These are phyloP conservation scores for Athalia circularis DNA, from an alignment of 2,888 invertebrate species.

Conservation along the genomic window DNA sequence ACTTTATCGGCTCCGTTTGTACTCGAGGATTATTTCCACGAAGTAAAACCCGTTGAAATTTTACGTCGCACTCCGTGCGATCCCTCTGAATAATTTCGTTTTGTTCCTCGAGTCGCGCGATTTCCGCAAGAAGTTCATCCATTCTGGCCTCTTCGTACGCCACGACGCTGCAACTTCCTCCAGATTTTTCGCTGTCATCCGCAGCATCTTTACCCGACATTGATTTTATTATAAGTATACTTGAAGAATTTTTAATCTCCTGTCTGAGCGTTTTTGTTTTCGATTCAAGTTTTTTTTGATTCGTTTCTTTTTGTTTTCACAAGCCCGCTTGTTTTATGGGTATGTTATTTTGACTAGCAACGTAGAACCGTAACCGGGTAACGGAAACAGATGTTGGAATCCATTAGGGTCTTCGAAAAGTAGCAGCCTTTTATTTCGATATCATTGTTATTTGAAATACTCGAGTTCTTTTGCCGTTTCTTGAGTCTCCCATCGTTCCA, in stretches of 20 bases:
- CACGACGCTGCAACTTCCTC: not conserved
- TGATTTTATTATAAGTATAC: too few relatives aligned
- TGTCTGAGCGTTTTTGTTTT: not conserved
- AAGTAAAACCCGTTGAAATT: conserved; percentile 29
- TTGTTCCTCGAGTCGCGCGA: conserved; percentile 15
- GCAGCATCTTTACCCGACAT: conserved; percentile 18
- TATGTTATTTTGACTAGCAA: not conserved
- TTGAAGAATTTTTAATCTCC: not conserved
- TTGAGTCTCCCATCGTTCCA: too few relatives aligned
- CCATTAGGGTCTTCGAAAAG: not conserved
- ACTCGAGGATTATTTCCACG: conserved; percentile 21
- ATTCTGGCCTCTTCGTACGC: conserved; percentile 7
- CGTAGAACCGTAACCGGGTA: not conserved
- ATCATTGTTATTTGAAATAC: too few relatives aligned
- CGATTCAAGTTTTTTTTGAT: not conserved
- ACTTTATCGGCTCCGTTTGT: conserved; percentile 18
- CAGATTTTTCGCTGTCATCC: not conserved
- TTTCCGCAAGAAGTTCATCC: conserved; percentile 9
- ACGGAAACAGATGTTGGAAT: not conserved
- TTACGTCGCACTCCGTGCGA: conserved; percentile 17
- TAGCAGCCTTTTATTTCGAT: not conserved
- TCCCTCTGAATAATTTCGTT: conserved; percentile 14
- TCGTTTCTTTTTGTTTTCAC: not conserved
- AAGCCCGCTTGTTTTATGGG: not conserved
- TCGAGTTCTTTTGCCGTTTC: too few relatives aligned